Evolutionary conservation across 2,113 vertebrate species (phyloP).

Genomic region (Salvelinus namaycush): DNA sequence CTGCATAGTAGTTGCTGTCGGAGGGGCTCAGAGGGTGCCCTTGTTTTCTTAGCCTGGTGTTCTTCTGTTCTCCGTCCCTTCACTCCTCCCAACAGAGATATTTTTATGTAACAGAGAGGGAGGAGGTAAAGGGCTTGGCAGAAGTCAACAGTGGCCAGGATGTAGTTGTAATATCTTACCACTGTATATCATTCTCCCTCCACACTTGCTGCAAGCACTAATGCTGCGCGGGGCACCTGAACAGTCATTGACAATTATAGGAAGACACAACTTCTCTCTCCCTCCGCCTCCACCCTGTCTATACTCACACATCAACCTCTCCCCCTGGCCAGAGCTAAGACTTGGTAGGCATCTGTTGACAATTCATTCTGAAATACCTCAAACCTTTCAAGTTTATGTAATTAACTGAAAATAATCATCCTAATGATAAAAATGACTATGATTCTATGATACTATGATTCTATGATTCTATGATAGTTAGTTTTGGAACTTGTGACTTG

Average conservation of each 20-base stretch:
- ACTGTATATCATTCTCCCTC: conserved; percentile 45
- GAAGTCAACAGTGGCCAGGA: conserved; percentile 47
- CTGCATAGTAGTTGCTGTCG: conserved; percentile 32
- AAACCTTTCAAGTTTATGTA: conserved; percentile 99
- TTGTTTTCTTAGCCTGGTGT: conserved; percentile 29
- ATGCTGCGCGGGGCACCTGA: conserved; percentile 62
- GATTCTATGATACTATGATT: conserved; percentile 58
- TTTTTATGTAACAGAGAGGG: conserved; percentile 77
- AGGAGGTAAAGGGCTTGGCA: conserved; percentile 50
- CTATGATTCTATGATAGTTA: conserved; percentile 88
- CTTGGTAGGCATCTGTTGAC: conserved; percentile 92
- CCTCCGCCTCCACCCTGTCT: conserved; percentile 8
- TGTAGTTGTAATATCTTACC: conserved; percentile 35
- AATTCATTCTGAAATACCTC: conserved; percentile 99
- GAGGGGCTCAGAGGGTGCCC: conserved; percentile 45
- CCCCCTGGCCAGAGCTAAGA: conserved; percentile 82
- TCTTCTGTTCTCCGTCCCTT: conserved; percentile 50
- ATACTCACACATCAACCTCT: conserved; percentile 51
- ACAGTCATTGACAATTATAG: conserved; percentile 52
- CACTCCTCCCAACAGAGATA: conserved; percentile 73
- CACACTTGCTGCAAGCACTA: conserved; percentile 64
- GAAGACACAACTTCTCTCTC: conserved; percentile 55
- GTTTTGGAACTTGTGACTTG: conserved; percentile 99
- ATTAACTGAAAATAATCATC: conserved; percentile 82
- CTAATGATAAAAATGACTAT: conserved; percentile 79